A percentile compares a stretch with the other conserved stretches of the same genome.
Evolutionary conservation across 2,797 vertebrate genomes (phyloP).

Genomic region (Cynodonichthys magdalenae): DNA sequence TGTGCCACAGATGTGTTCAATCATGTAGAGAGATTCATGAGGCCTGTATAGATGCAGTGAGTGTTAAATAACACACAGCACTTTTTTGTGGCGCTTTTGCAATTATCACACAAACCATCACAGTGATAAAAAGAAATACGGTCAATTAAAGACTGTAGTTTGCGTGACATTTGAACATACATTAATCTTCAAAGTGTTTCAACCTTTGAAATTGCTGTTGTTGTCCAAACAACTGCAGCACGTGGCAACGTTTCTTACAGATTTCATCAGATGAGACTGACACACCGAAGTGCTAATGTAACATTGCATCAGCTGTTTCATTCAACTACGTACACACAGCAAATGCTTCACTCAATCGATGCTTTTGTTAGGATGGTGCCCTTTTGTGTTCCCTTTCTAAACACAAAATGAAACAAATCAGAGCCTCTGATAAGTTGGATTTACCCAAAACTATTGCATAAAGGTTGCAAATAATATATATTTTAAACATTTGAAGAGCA

Average conservation of each 20-base stretch:
- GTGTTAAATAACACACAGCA: constrained; percentile 2
- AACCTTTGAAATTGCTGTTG: background rate
- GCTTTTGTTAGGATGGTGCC: background rate
- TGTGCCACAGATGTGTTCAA: constrained; percentile 60
- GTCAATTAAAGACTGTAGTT: background rate
- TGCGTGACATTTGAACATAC: background rate
- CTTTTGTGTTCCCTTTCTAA: background rate
- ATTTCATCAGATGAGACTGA: constrained; percentile 4
- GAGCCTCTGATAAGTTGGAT: background rate
- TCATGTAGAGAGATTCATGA: constrained; percentile 29
- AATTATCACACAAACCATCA: constrained; percentile 14
- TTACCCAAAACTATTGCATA: background rate
- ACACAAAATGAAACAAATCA: background rate
- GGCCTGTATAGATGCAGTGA: constrained; percentile 5
- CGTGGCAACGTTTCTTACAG: background rate
- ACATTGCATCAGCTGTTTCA: constrained; percentile 4
- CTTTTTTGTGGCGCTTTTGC: background rate
- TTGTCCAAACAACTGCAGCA: background rate
- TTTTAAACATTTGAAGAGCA: background rate
- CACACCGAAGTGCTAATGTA: background rate
- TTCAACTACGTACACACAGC: background rate
- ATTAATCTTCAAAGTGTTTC: background rate
- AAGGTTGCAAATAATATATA: background rate
- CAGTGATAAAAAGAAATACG: background rate
- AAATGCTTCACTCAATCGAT: background rate